Evolutionary conservation across 2,888 invertebrate genomes (phyloP), one percentile per base, ranked within the genome.

Genomic region (Chloromyia formosa): DNA sequence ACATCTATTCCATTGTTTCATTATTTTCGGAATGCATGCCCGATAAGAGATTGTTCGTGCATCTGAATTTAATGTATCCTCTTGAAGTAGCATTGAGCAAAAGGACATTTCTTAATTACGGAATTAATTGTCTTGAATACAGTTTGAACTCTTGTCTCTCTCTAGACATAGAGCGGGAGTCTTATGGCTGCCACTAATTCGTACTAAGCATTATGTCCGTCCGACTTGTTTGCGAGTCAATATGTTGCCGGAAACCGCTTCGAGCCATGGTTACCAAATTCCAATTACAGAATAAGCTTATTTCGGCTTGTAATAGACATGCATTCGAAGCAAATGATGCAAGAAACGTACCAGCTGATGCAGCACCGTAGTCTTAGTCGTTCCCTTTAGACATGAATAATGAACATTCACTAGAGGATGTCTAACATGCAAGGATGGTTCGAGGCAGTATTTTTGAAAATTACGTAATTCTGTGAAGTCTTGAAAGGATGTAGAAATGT

Each of bases 91-190:
- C n/a, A n/a, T 35, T 18, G 35, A 27, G 35, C 35, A 23, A 69
- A 45, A 56, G 20, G 54, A 69, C 56, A 56, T 69, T 18, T 56
- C 54, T 35, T 69, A 69, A 69, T 69, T 69, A 69, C 35, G 69
- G 54, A 53, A 69, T 69, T 69, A 69, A 69, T 69, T 69, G 69
- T 27, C 61, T 54, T 54, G 54, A 69, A 54, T 54, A 22, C n/a
- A 69, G 23, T 53, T 12, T 27, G 54, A 69, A n/a, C 56, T n/a
- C 1, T 64, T 64, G 64, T 64, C 42, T 42, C 12, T 5, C 42
- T 42, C 42, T 42, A 9, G 12, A 9, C 7, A 12, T 42, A 5
- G 42, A 42, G 7, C 42, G 42, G 5, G 42, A n/a, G n/a, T 42
- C 12, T 12, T 42, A 42, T 42, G 42, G n/a, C n/a, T n/a, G n/a